These are phyloP conservation scores for Dinocampus coccinellae DNA, from an alignment of 2,888 invertebrate genomes.

Conservation along the genomic window DNA sequence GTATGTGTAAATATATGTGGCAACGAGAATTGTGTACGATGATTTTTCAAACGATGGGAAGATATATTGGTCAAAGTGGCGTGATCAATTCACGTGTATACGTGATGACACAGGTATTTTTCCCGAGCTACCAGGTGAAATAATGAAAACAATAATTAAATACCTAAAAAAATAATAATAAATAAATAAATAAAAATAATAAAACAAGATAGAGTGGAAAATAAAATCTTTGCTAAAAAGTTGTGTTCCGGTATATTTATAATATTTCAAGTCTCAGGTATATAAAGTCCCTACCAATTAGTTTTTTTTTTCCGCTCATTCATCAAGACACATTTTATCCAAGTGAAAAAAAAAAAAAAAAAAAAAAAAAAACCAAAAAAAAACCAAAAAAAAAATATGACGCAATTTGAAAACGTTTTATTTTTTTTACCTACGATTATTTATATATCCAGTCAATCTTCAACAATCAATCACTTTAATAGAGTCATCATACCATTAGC, in stretches of 20 bases:
- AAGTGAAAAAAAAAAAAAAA: no score
- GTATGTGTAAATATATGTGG: neutral
- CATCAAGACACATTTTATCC: neutral
- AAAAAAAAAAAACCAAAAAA: no score
- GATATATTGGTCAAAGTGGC: slow-evolving; percentile 31
- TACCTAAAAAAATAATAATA: neutral
- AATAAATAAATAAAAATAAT: no score
- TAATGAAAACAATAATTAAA: slow-evolving; percentile 18
- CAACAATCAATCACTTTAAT: slow-evolving; percentile 6
- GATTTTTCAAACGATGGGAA: slow-evolving; percentile 31
- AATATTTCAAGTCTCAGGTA: neutral
- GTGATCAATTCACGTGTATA: slow-evolving; percentile 11
- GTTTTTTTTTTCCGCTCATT: neutral
- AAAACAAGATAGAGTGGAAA: no score
- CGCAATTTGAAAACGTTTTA: neutral
- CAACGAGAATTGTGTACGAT: slow-evolving; percentile 4
- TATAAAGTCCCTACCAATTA: neutral
- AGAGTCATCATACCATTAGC: slow-evolving; percentile 29
- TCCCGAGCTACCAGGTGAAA: slow-evolving; percentile 18
- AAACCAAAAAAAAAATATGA: neutral
- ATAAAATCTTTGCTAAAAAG: slow-evolving; percentile 18
- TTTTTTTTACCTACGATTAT: neutral
- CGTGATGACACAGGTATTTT: slow-evolving; percentile 31
- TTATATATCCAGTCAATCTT: neutral
- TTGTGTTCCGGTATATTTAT: neutral